Evolutionary conservation across 1,140 invertebrate species (phyloP), one percentile per base, ranked within the genome.

Genomic region (Lasioglossum albipes): DNA sequence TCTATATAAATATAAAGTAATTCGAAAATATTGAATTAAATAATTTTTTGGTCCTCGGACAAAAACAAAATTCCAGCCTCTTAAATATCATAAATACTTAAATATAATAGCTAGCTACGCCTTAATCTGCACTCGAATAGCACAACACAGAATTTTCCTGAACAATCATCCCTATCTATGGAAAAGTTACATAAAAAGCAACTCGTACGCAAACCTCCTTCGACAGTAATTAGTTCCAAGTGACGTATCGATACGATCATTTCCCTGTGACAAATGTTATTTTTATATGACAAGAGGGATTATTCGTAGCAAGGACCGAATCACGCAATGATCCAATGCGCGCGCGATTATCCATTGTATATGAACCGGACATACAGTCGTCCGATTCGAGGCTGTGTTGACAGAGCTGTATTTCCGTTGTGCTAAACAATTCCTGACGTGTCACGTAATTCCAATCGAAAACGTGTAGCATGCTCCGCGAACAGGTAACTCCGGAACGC

Each of bases 391-490:
- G 7, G 13, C n/a, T 66, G 42, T 54, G 64, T 42, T 22, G 45
- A 20, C 20, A 45, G 5, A 27, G n/a, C 7, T 45, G 49, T 18
- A 75, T 31, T 54, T 75, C 62, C 62, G 62, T 66, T 75, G 20
- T 7, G 3, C 61, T n/a, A 20, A 20, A 13, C 31, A 20, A 67
- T 22, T 13, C 13, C 59, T 18, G n/a, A 22, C 65, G n/a, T 68
- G n/a, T 76, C 49, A 13, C 65, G 65, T 69, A 69, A 76, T 76
- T 45, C n/a, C 2, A 45, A 20, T 61, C 65, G 22, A 68, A 57
- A 77, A 42, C 7, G 22, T 27, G 52, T 7, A 31, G 20, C 36
- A n/a, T 22, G 66, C 59, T 70, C 27, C 22, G 36, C 1, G 41
- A 69, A 31, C 66, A 70, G 16, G 54, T 27, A 49, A 49, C 45